A percentile compares a stretch with the other conserved stretches of the same genome.
Conservation (phyloP, 2,888 invertebrate genomes). For the Agapostemon virescens region DNA sequence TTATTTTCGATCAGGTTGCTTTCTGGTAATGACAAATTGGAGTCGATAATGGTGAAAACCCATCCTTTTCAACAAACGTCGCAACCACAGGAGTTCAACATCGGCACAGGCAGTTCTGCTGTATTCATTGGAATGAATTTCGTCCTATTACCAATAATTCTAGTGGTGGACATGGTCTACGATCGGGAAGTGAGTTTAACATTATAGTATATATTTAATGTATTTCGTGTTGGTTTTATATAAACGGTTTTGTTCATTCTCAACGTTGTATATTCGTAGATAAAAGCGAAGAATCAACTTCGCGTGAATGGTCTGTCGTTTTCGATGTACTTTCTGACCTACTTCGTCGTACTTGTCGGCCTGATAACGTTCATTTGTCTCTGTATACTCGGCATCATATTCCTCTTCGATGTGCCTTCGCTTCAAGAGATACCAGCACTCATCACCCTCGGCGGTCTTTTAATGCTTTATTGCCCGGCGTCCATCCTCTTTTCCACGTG, state of each 20-base stretch:
- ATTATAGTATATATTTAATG: neutral
- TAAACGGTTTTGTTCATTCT: neutral
- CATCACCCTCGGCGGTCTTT: slow-evolving; percentile 84
- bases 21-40: slow-evolving; percentile 76
- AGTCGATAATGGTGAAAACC: slow-evolving; percentile 85
- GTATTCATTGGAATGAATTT: slow-evolving; percentile 91
- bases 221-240: neutral
- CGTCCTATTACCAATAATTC: slow-evolving; percentile 87
- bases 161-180: slow-evolving; percentile 90
- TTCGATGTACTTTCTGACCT: slow-evolving; percentile 88
- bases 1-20: slow-evolving; percentile 72
- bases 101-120: slow-evolving; percentile 87
- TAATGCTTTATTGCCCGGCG: slow-evolving; percentile 88
- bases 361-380: slow-evolving; percentile 86
- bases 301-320: slow-evolving; percentile 90
- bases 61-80: slow-evolving; percentile 89
- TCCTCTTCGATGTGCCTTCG: slow-evolving; percentile 87
- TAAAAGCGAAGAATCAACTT: slow-evolving; percentile 90
- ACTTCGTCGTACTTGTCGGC: slow-evolving; percentile 87
- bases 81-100: slow-evolving; percentile 87
- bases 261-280: slow-evolving; percentile 81
- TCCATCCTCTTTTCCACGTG: slow-evolving; percentile 89
- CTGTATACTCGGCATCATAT: slow-evolving; percentile 84
- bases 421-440: slow-evolving; percentile 87
- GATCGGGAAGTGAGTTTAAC: slow-evolving; percentile 87